Evolutionary conservation across 2,797 vertebrate species (phyloP).

Genomic region (Platalea minor): DNA sequence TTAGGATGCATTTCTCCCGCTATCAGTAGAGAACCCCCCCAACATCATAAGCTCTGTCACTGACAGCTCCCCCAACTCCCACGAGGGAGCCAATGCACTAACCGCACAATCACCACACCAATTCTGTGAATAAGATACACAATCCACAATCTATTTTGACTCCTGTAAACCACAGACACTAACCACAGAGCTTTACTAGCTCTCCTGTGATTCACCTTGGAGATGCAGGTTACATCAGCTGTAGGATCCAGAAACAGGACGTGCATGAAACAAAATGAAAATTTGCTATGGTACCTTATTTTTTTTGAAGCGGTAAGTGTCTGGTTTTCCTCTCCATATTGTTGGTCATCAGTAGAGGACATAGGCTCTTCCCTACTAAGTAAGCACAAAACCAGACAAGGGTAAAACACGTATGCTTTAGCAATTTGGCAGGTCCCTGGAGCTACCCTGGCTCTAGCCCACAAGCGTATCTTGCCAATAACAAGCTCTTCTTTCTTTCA

Average conservation of each 20-base stretch:
- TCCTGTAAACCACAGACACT: background rate
- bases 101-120: background rate
- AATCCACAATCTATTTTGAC: background rate
- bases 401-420: background rate
- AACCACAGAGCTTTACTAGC: background rate
- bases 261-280: background rate
- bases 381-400: background rate
- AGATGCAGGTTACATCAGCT: background rate
- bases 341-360: background rate
- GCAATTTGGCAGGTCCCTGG: background rate
- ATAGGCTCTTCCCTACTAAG: background rate
- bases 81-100: background rate
- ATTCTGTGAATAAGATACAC: background rate
- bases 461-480: background rate
- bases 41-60: background rate
- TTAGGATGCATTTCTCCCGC: background rate
- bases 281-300: slow-evolving; percentile 29
- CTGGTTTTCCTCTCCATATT: background rate
- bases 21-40: background rate
- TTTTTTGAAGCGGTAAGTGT: background rate
- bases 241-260: background rate
- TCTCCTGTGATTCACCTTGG: background rate
- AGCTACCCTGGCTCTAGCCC: background rate
- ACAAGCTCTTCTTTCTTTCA: background rate
- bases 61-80: background rate